A percentile compares a stretch with the other conserved stretches of the same genome.
These are phyloP conservation scores for Hemithea aestivaria DNA, from an alignment of 2,888 invertebrate genomes.

Conservation along the genomic window DNA sequence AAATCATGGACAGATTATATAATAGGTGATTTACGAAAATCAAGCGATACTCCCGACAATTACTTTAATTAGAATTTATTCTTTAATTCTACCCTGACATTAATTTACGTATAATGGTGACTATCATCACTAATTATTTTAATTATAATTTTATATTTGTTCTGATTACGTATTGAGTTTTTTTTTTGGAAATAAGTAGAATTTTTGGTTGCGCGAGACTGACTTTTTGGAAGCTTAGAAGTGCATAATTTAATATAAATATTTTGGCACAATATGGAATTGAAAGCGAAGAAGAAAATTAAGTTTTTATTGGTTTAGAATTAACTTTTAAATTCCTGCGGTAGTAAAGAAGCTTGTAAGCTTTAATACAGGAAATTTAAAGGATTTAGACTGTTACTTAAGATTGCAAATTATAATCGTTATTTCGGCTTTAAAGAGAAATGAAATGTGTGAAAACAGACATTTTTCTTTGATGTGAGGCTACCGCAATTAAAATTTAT, in stretches of 20 bases:
- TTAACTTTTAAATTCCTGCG: not conserved
- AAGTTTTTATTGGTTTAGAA: not conserved
- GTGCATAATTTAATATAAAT: constrained; percentile 30
- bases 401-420: constrained; percentile 38
- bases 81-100: constrained; percentile 86
- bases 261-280: constrained; percentile 74
- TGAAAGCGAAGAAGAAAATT: constrained; percentile 41
- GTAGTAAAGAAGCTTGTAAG: constrained; percentile 29
- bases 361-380: constrained; percentile 33
- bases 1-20: constrained; percentile 65
- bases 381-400: constrained; percentile 37
- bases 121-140: constrained; percentile 68
- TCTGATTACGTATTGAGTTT: constrained; percentile 61
- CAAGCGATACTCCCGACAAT: constrained; percentile 62
- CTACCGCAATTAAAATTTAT: constrained; percentile 41
- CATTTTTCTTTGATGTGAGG: no score
- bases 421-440: constrained; percentile 28
- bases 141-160: constrained; percentile 65
- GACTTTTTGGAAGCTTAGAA: constrained; percentile 21
- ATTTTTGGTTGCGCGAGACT: constrained; percentile 41
- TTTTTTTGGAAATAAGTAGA: constrained; percentile 24
- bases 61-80: constrained; percentile 56
- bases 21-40: constrained; percentile 63
- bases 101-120: constrained; percentile 93
- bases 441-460: no score